A percentile compares a stretch with the other conserved stretches of the same genome.
Evolutionary conservation across 1,140 invertebrate genomes (phyloP).

Genomic region (Macrotrachela quadricornifera): DNA sequence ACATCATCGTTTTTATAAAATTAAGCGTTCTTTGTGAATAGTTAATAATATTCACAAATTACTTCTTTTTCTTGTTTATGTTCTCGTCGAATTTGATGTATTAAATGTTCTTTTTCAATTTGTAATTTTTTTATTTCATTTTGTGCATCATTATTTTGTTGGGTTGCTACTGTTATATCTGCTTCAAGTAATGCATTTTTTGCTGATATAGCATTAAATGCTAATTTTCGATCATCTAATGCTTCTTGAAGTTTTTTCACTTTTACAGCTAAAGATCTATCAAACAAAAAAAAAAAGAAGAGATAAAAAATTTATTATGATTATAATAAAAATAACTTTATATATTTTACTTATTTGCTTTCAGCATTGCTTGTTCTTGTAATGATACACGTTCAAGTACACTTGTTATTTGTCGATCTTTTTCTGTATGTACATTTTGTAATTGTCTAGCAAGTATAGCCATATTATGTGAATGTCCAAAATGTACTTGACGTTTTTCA

Average conservation of each 20-base stretch:
- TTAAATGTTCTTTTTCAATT: slow-evolving; percentile 18
- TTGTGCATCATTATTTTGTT: slow-evolving; percentile 20
- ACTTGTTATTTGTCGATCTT: slow-evolving; percentile 15
- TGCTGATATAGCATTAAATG: slow-evolving; percentile 23
- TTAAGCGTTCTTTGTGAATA: neutral
- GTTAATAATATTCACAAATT: neutral
- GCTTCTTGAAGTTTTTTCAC: slow-evolving; percentile 21
- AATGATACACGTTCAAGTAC: slow-evolving; percentile 22
- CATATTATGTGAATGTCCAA: no score
- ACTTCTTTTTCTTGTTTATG: slow-evolving; percentile 19
- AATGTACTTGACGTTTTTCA: no score
- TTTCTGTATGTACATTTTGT: slow-evolving; percentile 20
- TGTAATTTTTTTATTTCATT: slow-evolving; percentile 18
- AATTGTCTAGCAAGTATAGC: slow-evolving; percentile 16
- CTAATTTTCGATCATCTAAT: slow-evolving; percentile 22
- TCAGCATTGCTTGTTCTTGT: slow-evolving; percentile 20
- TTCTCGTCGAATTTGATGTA: slow-evolving; percentile 16
- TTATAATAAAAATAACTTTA: no score
- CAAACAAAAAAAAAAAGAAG: no score
- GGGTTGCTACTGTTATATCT: slow-evolving; percentile 23
- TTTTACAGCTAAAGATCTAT: slow-evolving; percentile 17
- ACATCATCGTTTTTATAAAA: neutral
- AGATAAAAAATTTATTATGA: no score
- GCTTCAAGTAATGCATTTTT: slow-evolving; percentile 28
- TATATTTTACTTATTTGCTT: slow-evolving; percentile 12